phyloP scores from a whole-genome alignment of 2,797 vertebrate species.

The Sciaenops ocellatus region DNA sequence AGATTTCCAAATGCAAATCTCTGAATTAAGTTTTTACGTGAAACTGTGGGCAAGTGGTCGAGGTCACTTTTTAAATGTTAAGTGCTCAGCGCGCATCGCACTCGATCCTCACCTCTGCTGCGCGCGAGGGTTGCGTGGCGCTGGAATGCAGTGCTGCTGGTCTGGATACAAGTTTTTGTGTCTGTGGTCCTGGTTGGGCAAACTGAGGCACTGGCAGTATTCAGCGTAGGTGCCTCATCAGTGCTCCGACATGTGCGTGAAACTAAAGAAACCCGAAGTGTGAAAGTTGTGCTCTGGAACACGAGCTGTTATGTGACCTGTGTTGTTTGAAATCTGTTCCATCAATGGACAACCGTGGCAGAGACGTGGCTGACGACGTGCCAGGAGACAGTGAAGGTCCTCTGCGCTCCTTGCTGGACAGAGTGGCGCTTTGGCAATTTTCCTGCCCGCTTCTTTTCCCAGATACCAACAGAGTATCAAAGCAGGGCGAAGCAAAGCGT shows the following conservation, averaged over 20 bases:
- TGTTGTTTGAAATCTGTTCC: too few species aligned
- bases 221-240: too few species aligned
- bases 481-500: background rate
- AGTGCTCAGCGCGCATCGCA: background rate
- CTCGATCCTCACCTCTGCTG: background rate
- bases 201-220: too few species aligned
- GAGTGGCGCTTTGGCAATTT: background rate
- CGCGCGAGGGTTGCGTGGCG: too few species aligned
- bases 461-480: background rate
- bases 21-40: background rate
- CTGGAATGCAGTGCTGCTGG: background rate
- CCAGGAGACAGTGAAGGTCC: too few species aligned
- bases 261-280: too few species aligned
- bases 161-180: background rate
- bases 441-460: background rate
- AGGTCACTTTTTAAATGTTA: conserved; percentile 14
- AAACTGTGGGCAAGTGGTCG: conserved; percentile 2
- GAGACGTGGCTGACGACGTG: too few species aligned
- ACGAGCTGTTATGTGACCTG: too few species aligned
- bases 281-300: too few species aligned
- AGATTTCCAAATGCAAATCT: background rate
- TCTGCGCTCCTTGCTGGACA: too few species aligned
- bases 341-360: too few species aligned
- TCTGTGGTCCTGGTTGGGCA: background rate
- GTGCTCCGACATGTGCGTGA: too few species aligned